Percentiles rank a stretch among this genome's conserved stretches.
phyloP scores from a whole-genome alignment of 2,113 vertebrate species.

The Gnathonemus echidnorhynchus region DNA sequence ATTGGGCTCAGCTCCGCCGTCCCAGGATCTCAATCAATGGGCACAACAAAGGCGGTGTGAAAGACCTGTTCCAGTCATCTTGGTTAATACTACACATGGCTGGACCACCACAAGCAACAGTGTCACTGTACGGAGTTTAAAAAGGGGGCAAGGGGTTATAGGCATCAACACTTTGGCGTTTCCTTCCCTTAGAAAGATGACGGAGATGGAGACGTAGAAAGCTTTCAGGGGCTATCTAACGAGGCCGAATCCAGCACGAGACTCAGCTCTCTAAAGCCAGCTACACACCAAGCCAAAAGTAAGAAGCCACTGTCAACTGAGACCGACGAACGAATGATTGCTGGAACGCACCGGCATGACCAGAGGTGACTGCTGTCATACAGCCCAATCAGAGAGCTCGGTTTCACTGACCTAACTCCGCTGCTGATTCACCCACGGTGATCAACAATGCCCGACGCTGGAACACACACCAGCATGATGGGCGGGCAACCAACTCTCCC shows the following conservation, averaged over 20 bases:
- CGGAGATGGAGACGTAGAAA: neutral
- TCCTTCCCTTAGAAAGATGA: neutral
- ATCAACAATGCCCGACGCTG: neutral
- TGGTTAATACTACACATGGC: slow-evolving; percentile 42
- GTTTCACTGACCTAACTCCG: neutral
- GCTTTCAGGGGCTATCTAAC: neutral
- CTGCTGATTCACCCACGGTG: neutral
- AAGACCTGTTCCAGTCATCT: slow-evolving; percentile 37
- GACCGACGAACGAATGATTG: no score
- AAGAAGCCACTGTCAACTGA: neutral
- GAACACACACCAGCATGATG: neutral
- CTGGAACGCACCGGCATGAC: neutral
- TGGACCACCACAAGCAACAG: slow-evolving; percentile 25
- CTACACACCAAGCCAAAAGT: neutral
- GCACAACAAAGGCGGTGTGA: slow-evolving; percentile 28
- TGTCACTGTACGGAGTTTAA: neutral
- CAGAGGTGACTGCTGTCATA: neutral
- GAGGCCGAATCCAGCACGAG: neutral
- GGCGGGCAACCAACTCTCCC: neutral
- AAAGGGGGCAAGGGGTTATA: neutral
- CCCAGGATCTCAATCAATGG: neutral
- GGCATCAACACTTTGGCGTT: no score
- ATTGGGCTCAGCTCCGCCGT: slow-evolving; percentile 7
- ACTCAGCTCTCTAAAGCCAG: neutral
- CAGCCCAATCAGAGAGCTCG: neutral